phyloP scores from a whole-genome alignment of 2,113 vertebrate species.

The Grammomys dolichurus region DNA sequence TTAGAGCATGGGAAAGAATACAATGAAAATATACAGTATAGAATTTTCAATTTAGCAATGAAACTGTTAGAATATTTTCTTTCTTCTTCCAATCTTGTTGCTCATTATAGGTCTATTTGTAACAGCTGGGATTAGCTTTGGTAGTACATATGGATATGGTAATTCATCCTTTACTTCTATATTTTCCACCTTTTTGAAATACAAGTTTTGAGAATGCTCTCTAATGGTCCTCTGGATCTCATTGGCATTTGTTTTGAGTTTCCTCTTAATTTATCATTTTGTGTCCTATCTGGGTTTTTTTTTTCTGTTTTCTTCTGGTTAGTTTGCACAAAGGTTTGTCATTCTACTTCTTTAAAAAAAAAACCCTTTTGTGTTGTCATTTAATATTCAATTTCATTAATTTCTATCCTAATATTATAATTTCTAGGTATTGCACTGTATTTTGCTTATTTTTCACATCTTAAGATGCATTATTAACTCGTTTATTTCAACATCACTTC shows the following conservation, averaged over 20 bases:
- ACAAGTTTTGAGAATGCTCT: neutral
- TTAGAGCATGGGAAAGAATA: neutral
- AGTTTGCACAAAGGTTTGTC: neutral
- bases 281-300: neutral
- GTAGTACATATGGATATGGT: neutral
- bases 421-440: neutral
- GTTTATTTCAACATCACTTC: neutral
- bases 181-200: neutral
- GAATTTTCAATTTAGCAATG: neutral
- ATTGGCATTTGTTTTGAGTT: neutral
- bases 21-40: neutral
- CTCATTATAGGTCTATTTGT: neutral
- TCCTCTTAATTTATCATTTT: neutral
- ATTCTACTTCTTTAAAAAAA: neutral
- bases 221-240: neutral
- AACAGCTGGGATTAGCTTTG: neutral
- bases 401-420: neutral
- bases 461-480: neutral
- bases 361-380: neutral
- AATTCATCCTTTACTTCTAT: neutral
- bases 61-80: neutral
- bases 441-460: neutral
- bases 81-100: neutral
- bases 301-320: neutral
- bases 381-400: neutral